Evolutionary conservation across 2,888 invertebrate genomes (phyloP).

Genomic region (Drosophila mulleri): DNA sequence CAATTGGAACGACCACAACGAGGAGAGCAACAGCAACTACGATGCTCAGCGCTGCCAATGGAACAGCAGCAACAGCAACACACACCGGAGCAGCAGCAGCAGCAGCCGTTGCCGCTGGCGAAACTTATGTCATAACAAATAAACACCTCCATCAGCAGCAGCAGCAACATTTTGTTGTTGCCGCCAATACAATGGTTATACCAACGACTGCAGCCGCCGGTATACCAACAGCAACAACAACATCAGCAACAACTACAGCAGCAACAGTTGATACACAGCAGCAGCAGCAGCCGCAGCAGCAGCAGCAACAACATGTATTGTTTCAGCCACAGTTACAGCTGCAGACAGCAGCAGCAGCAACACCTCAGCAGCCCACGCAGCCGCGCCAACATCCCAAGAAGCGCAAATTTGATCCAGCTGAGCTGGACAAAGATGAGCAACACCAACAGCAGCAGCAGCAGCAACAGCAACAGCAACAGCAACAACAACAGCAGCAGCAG

Average conservation of each 20-base stretch:
- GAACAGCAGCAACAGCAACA: constrained; percentile 58
- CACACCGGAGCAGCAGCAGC: constrained; percentile 42
- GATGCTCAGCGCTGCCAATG: constrained; percentile 74
- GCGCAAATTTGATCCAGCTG: constrained; percentile 86
- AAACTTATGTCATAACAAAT: constrained; percentile 77
- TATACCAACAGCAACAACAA: constrained; percentile 86
- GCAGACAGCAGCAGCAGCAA: constrained; percentile 83
- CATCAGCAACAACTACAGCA: constrained; percentile 81
- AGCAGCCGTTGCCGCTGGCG: constrained; percentile 58
- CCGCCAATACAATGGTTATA: constrained; percentile 82
- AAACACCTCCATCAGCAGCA: constrained; percentile 57
- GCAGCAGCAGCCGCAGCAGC: constrained; percentile 83
- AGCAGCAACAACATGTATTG: constrained; percentile 92
- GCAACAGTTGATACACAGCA: constrained; percentile 47
- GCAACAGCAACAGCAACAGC: constrained; percentile 52
- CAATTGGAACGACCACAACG: constrained; percentile 45
- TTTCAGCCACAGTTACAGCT: constrained; percentile 78
- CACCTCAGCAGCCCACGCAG: constrained; percentile 88
- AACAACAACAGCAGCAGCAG: constrained; percentile 46
- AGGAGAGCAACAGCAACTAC: constrained; percentile 61
- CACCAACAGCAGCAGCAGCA: constrained; percentile 47
- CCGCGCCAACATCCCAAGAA: constrained; percentile 95
- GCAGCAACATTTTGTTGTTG: constrained; percentile 71
- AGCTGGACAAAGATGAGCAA: constrained; percentile 83
- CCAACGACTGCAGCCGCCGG: constrained; percentile 82